A percentile compares a stretch with the other conserved stretches of the same genome.
These are phyloP conservation scores for Euplexia lucipara DNA, from an alignment of 2,888 invertebrate species.

Conservation along the genomic window DNA sequence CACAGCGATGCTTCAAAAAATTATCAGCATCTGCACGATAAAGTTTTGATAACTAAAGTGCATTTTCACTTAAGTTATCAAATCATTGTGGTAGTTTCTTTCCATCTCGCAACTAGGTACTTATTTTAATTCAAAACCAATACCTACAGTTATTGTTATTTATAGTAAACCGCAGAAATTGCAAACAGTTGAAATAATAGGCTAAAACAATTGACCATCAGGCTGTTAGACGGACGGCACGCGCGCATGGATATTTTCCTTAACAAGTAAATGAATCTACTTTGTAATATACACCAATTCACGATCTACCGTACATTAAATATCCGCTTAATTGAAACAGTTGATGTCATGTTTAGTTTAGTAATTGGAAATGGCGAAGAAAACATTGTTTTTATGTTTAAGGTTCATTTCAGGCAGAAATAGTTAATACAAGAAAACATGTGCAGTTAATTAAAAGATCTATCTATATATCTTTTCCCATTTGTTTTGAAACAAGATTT, in stretches of 20 bases:
- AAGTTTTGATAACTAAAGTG: no score
- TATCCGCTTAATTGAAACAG: no score
- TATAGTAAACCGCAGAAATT: constrained; percentile 36
- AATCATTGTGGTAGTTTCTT: background rate
- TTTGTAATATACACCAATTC: background rate
- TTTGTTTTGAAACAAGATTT: no score
- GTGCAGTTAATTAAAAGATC: no score
- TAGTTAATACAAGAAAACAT: no score
- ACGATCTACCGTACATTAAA: no score
- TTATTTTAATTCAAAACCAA: constrained; percentile 1
- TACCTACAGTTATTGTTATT: background rate
- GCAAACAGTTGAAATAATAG: constrained; percentile 11
- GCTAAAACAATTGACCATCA: background rate
- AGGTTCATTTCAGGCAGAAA: no score
- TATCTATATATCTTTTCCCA: no score
- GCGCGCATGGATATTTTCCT: constrained; percentile 1
- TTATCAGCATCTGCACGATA: no score
- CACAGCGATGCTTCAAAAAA: background rate
- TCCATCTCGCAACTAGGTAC: background rate
- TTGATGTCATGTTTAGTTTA: no score
- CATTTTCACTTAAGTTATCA: constrained; percentile 15
- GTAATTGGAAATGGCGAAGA: background rate
- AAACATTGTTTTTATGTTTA: background rate
- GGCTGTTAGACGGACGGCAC: background rate
- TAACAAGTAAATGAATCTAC: background rate